Base-by-base conservation (phyloP, 2,797 vertebrate species). In the Saxicola maurus region DNA sequence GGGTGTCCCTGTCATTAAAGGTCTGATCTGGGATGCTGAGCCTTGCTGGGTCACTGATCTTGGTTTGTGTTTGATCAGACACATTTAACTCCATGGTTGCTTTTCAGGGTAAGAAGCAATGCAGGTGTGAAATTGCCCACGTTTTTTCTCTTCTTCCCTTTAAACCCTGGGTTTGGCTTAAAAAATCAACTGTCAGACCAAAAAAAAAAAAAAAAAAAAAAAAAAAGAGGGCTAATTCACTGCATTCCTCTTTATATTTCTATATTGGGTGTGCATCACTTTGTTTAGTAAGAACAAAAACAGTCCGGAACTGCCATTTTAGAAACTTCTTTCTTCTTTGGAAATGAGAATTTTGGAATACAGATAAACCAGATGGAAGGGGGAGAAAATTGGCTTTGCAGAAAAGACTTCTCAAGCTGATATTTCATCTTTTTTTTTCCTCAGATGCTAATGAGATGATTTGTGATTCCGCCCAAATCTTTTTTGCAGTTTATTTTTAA, bases 401-500 rank as follows among this genome's bases (percentile, higher is more conserved):
- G 81, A 87, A 86, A 89, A 92, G 91, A 65, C 48, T 87, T 82
- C 87, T 60, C 81, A 82, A 68, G 87, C 79, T 92, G 89, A 80
- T 93, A 81, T 74, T 92, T 92, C 78, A 72, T 90, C 74, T 30
- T 84, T 87, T 66, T 11, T 93, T 80, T 38, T 1, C 10, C 69
- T 77, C 12, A 88, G 85, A 95, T 95, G 92, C 78, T 91, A 93
- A 95, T 88, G 81, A 92, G 81, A 49, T 91, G 86, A 94, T 91
- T 88, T 94, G 81, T 88, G 73, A 92, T 91, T 95, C 87, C 61
- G 2, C 92, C 92, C 88, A 94, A 83, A 90, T 86, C 86, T 86
- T 91, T 82, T 90, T 90, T 87, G 71, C 59, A 51, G 92, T 89
- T 94, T 96, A 94, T 95, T 95, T 94, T 94, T 93, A 93, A 95